Percentiles rank a stretch among this genome's conserved stretches.
Conservation (phyloP, 2,888 invertebrate genomes). For the Alcis repandata region DNA sequence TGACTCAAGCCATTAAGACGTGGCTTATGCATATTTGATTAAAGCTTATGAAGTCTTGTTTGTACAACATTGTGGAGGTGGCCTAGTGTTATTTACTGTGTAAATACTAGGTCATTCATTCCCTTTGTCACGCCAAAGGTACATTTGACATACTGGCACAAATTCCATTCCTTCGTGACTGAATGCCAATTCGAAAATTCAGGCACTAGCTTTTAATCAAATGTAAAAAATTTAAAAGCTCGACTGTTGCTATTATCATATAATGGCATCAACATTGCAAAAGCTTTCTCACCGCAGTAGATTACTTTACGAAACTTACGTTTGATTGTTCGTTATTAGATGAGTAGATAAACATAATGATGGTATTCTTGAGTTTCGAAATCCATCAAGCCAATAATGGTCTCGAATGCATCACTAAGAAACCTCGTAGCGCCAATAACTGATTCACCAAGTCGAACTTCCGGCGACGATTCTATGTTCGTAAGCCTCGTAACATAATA, state of each 20-base stretch:
- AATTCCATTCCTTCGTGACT: slow-evolving; percentile 64
- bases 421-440: slow-evolving; percentile 48
- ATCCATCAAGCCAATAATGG: slow-evolving; percentile 19
- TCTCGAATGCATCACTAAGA: slow-evolving; percentile 50
- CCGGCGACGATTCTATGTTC: slow-evolving; percentile 60
- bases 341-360: slow-evolving; percentile 20
- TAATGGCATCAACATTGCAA: slow-evolving; percentile 27
- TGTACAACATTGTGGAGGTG: slow-evolving; percentile 36
- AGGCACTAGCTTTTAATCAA: slow-evolving; percentile 11
- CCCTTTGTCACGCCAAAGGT: slow-evolving; percentile 64
- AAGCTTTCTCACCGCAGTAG: slow-evolving; percentile 24
- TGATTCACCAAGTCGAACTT: slow-evolving; percentile 61
- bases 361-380: background rate
- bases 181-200: slow-evolving; percentile 24
- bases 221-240: slow-evolving; percentile 15
- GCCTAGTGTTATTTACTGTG: slow-evolving; percentile 47
- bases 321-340: slow-evolving; percentile 16
- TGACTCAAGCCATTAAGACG: slow-evolving; percentile 31
- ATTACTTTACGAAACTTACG: slow-evolving; percentile 6
- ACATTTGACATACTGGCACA: slow-evolving; percentile 65
- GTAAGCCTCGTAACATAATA: slow-evolving; percentile 58
- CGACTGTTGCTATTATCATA: slow-evolving; percentile 12
- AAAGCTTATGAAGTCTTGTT: slow-evolving; percentile 39
- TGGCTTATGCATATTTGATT: slow-evolving; percentile 43
- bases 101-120: slow-evolving; percentile 58